Percentiles rank a stretch among this genome's conserved stretches.
Evolutionary conservation across 1,140 invertebrate genomes (phyloP).

Genomic region (Procambarus virginalis): DNA sequence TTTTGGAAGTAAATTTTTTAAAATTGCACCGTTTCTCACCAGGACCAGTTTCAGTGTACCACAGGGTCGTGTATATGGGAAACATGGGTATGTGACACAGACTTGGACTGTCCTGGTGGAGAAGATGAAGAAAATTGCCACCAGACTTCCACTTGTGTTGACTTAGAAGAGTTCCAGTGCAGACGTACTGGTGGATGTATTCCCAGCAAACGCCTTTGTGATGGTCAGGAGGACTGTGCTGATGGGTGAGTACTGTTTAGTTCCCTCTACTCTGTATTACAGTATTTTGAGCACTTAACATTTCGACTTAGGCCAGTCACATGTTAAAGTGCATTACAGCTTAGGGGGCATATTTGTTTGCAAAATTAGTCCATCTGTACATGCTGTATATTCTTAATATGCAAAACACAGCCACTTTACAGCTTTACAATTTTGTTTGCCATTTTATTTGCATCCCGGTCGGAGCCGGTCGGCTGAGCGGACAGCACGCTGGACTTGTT

Average conservation of each 20-base stretch:
- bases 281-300: too few relatives aligned
- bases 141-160: constrained; percentile 76
- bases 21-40: not conserved
- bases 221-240: constrained; percentile 83
- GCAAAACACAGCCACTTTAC: too few relatives aligned
- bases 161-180: constrained; percentile 82
- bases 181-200: constrained; percentile 83
- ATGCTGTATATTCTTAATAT: too few relatives aligned
- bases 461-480: too few relatives aligned
- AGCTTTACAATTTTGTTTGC: too few relatives aligned
- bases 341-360: too few relatives aligned
- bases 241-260: constrained; percentile 76
- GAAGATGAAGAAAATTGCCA: constrained; percentile 84
- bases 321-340: too few relatives aligned
- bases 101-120: constrained; percentile 84
- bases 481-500: too few relatives aligned
- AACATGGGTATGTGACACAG: constrained; percentile 84
- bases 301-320: too few relatives aligned
- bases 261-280: not conserved
- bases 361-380: too few relatives aligned
- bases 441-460: too few relatives aligned
- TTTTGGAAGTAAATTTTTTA: too few relatives aligned
- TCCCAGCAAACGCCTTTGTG: constrained; percentile 79
- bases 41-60: constrained; percentile 76
- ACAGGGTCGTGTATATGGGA: constrained; percentile 83